A percentile compares a stretch with the other conserved stretches of the same genome.
phyloP scores from a whole-genome alignment of 1,140 invertebrate species.

The Pachyrhynchus sulphureomaculatus region DNA sequence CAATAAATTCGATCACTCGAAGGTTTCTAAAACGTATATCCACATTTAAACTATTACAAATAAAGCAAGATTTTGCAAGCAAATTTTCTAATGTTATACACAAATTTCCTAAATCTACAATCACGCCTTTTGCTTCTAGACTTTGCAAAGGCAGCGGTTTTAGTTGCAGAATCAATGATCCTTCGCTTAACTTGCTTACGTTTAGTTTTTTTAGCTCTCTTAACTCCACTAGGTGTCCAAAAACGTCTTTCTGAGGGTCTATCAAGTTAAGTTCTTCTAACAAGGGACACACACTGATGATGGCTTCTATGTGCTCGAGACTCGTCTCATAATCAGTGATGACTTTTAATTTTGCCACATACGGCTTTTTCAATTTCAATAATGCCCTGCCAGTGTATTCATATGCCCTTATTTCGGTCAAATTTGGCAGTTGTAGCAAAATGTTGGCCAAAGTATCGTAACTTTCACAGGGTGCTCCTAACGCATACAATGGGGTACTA shows the following conservation, averaged over 20 bases:
- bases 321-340: slow-evolving; percentile 62
- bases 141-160: slow-evolving; percentile 59
- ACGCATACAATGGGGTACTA: slow-evolving; percentile 61
- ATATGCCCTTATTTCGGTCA: slow-evolving; percentile 63
- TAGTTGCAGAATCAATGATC: slow-evolving; percentile 58
- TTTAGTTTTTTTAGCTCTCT: slow-evolving; percentile 58
- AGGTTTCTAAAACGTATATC: slow-evolving; percentile 55
- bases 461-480: slow-evolving; percentile 52
- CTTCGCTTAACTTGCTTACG: slow-evolving; percentile 56
- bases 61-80: neutral
- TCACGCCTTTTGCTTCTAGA: slow-evolving; percentile 52
- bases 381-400: slow-evolving; percentile 63
- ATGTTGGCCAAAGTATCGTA: slow-evolving; percentile 55
- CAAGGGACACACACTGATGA: slow-evolving; percentile 59
- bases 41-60: neutral
- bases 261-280: slow-evolving; percentile 64
- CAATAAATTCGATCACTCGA: slow-evolving; percentile 64
- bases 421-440: slow-evolving; percentile 60
- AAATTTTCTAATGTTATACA: slow-evolving; percentile 58
- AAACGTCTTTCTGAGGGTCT: slow-evolving; percentile 56
- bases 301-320: slow-evolving; percentile 57
- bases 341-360: slow-evolving; percentile 50
- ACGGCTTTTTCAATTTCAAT: slow-evolving; percentile 52
- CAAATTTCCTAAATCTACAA: slow-evolving; percentile 60
- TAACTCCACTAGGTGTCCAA: slow-evolving; percentile 58